phyloP scores from a whole-genome alignment of 1,140 invertebrate genomes.

The Bombus fervidus region DNA sequence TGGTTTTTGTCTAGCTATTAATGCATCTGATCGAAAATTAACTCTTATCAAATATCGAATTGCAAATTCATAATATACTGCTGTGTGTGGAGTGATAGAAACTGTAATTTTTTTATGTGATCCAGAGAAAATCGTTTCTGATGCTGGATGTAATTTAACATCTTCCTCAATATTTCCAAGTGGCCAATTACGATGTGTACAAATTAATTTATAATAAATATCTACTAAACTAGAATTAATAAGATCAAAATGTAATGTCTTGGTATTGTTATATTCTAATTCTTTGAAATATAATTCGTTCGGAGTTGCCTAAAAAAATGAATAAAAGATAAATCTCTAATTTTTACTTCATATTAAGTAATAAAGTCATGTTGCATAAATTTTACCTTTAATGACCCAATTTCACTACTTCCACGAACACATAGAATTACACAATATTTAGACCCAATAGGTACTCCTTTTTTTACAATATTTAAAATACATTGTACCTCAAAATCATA shows the following conservation, averaged over 20 bases:
- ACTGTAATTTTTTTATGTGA: slow-evolving; percentile 62
- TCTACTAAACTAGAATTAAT: slow-evolving; percentile 70
- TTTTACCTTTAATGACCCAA: slow-evolving; percentile 69
- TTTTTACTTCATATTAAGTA: not conserved
- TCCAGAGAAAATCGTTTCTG: slow-evolving; percentile 55
- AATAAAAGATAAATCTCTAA: not conserved
- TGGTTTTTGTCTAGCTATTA: slow-evolving; percentile 34
- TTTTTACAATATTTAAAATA: slow-evolving; percentile 43
- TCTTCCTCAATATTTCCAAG: slow-evolving; percentile 55
- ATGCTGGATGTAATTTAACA: slow-evolving; percentile 63
- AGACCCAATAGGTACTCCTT: slow-evolving; percentile 36
- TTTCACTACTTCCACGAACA: slow-evolving; percentile 62
- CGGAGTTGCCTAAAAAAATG: slow-evolving; percentile 64
- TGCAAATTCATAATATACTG: slow-evolving; percentile 67
- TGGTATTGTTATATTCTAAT: slow-evolving; percentile 55
- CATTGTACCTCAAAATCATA: slow-evolving; percentile 70
- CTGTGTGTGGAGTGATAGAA: slow-evolving; percentile 54
- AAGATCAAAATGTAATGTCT: slow-evolving; percentile 59
- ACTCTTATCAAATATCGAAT: slow-evolving; percentile 66
- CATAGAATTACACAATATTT: slow-evolving; percentile 40
- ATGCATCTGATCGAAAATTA: slow-evolving; percentile 28
- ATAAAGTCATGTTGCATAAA: not conserved
- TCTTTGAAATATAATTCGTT: slow-evolving; percentile 67
- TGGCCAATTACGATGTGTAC: slow-evolving; percentile 35
- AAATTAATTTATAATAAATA: slow-evolving; percentile 66